These are phyloP conservation scores for Melanotaenia maccullochi DNA, from an alignment of 2,797 vertebrate genomes.

Conservation along the genomic window DNA sequence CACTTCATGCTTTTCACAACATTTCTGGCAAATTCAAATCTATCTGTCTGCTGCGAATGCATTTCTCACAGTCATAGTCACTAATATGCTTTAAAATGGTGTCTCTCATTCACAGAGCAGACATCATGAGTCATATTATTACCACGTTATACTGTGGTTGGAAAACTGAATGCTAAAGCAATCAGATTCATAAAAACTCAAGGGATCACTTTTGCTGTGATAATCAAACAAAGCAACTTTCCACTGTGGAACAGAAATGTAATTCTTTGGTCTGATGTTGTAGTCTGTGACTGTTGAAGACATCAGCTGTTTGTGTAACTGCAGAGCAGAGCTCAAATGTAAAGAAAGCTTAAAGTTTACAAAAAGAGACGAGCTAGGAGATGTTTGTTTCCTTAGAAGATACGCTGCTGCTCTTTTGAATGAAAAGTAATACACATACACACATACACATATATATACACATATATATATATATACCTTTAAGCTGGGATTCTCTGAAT, in stretches of 20 bases:
- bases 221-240: conserved; percentile 47
- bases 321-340: conserved; percentile 33
- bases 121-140: conserved; percentile 30
- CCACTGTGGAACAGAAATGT: conserved; percentile 48
- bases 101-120: conserved; percentile 18
- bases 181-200: conserved; percentile 29
- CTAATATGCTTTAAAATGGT: conserved; percentile 1
- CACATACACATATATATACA: no score
- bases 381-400: neutral
- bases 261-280: conserved; percentile 33
- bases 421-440: no score
- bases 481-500: no score
- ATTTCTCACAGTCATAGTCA: conserved; percentile 11
- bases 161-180: conserved; percentile 30
- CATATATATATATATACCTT: no score
- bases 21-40: conserved; percentile 1
- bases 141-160: conserved; percentile 44
- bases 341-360: conserved; percentile 28
- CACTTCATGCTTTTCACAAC: conserved; percentile 25
- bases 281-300: conserved; percentile 37
- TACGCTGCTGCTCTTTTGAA: no score
- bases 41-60: neutral
- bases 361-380: neutral
- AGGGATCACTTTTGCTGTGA: conserved; percentile 37
- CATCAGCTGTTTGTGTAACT: conserved; percentile 46